Percentiles rank a stretch among this genome's conserved stretches.
These are phyloP conservation scores for Morus bassanus DNA, from an alignment of 2,797 vertebrate genomes.

Conservation along the genomic window DNA sequence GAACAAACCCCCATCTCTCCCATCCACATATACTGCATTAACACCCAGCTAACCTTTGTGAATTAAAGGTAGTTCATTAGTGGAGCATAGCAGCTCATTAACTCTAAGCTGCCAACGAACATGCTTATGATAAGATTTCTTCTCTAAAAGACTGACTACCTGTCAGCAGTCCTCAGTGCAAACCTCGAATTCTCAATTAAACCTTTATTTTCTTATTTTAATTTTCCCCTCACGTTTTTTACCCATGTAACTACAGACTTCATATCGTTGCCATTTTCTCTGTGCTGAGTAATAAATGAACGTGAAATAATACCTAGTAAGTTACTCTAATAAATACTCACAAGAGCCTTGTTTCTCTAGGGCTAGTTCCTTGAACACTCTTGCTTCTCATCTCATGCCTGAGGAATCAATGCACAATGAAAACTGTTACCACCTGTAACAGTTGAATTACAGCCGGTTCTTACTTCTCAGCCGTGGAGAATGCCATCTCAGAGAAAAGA, in stretches of 20 bases:
- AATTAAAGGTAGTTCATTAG: background rate
- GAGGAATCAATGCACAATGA: background rate
- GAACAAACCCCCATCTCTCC: background rate
- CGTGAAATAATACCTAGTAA: background rate
- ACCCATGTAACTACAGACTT: background rate
- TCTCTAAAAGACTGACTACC: background rate
- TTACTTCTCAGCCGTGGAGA: background rate
- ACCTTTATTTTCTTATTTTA: background rate
- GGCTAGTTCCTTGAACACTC: background rate
- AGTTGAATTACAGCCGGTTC: background rate
- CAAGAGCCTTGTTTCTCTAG: background rate
- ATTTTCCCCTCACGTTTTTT: background rate
- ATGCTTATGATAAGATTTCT: background rate
- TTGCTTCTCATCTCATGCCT: background rate
- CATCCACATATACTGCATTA: background rate
- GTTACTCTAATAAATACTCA: background rate
- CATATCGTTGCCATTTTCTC: background rate
- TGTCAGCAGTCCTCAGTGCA: background rate
- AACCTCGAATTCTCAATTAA: background rate
- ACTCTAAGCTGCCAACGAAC: background rate
- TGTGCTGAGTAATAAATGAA: background rate
- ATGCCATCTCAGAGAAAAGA: background rate
- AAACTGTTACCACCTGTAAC: background rate
- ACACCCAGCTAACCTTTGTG: background rate
- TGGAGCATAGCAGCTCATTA: background rate